Percentiles rank a stretch among this genome's conserved stretches.
phyloP scores from a whole-genome alignment of 2,888 invertebrate genomes.

The Acanthosepion lycidas region DNA sequence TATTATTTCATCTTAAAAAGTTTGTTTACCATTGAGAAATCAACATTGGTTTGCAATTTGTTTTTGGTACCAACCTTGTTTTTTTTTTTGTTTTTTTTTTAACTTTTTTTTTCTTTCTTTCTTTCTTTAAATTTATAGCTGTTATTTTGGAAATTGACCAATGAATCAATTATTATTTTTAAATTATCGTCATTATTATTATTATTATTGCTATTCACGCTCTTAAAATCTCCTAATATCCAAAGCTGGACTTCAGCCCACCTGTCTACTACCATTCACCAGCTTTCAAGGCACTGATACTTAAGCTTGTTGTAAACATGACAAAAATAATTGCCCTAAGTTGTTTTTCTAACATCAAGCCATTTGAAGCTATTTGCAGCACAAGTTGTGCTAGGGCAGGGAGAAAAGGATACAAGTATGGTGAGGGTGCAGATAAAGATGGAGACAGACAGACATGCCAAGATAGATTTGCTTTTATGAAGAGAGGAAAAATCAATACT shows the following conservation, averaged over 20 bases:
- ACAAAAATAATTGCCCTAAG: neutral
- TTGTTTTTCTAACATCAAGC: neutral
- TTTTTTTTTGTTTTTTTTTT: too few relatives aligned
- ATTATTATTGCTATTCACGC: neutral
- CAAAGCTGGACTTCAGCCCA: neutral
- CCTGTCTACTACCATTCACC: neutral
- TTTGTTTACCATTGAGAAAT: too few relatives aligned
- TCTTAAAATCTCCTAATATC: neutral
- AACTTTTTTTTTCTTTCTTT: too few relatives aligned
- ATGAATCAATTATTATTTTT: too few relatives aligned
- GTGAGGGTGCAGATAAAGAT: neutral
- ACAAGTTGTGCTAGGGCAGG: neutral
- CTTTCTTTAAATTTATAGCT: too few relatives aligned
- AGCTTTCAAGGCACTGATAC: neutral
- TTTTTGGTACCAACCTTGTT: too few relatives aligned
- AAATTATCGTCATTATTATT: too few relatives aligned
- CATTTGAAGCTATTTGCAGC: constrained; percentile 33
- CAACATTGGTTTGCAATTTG: too few relatives aligned
- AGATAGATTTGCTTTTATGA: neutral
- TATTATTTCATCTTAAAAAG: too few relatives aligned
- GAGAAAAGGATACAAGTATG: neutral
- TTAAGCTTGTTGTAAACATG: constrained; percentile 2
- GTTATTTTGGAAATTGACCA: too few relatives aligned
- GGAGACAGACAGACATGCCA: neutral
- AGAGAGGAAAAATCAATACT: neutral